Evolutionary conservation across 2,797 vertebrate genomes (phyloP).

Genomic region (Heliangelus exortis): DNA sequence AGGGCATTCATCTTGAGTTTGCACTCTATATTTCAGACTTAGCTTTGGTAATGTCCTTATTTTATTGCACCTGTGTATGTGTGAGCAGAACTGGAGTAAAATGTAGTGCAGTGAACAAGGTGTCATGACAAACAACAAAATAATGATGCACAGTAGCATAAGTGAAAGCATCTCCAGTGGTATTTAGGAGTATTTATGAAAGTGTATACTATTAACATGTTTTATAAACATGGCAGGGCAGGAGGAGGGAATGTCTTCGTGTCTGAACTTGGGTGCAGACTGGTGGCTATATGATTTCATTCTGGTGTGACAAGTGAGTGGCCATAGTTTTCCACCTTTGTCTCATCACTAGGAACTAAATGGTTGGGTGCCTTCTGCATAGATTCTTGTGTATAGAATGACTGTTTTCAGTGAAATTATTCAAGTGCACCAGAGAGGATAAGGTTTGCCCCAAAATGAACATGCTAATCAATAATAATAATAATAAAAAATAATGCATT

Average conservation of each 20-base stretch:
- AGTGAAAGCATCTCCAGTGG: neutral
- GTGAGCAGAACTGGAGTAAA: neutral
- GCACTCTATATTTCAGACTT: neutral
- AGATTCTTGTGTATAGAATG: neutral
- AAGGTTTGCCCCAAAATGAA: conserved; percentile 13
- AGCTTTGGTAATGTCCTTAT: neutral
- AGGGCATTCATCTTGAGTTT: neutral
- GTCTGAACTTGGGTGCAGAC: neutral
- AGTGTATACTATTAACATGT: neutral
- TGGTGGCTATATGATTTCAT: neutral
- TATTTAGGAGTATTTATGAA: neutral
- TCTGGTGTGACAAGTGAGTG: neutral
- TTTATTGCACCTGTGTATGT: neutral
- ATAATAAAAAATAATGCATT: neutral
- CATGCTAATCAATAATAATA: conserved; percentile 31
- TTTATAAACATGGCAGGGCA: neutral
- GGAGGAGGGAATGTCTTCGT: neutral
- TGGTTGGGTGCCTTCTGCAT: neutral
- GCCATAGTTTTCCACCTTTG: neutral
- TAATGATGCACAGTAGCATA: neutral
- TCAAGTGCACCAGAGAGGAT: neutral
- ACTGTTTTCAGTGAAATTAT: neutral
- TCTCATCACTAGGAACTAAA: neutral
- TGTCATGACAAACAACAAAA: neutral
- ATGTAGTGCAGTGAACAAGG: neutral